Evolutionary conservation across 1,140 invertebrate species (phyloP).

Genomic region (Eumaeus atala): DNA sequence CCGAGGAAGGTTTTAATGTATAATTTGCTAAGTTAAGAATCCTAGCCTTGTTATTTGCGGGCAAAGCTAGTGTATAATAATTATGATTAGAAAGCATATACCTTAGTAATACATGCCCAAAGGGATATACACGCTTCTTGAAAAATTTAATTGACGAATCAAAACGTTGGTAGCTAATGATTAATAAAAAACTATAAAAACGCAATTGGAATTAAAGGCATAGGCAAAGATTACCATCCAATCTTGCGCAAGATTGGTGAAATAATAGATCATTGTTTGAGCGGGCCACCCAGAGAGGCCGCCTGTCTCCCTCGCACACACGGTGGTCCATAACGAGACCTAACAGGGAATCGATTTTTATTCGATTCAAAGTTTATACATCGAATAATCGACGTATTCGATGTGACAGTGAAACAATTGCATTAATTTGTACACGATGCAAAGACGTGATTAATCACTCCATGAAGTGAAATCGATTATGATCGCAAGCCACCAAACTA

Average conservation of each 20-base stretch:
- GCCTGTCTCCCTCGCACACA: constrained; percentile 27
- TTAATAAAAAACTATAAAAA: background rate
- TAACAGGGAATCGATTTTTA: constrained; percentile 34
- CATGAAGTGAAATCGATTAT: constrained; percentile 28
- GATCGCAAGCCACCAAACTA: constrained; percentile 22
- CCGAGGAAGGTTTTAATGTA: too few species aligned
- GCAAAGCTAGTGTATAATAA: too few species aligned
- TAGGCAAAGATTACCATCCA: constrained; percentile 33
- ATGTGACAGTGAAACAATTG: constrained; percentile 47
- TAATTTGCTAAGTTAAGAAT: too few species aligned
- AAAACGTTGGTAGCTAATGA: too few species aligned
- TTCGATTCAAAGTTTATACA: constrained; percentile 17
- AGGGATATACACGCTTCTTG: too few species aligned
- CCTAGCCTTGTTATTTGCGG: too few species aligned
- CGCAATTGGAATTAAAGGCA: constrained; percentile 22
- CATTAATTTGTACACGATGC: constrained; percentile 35
- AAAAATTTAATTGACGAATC: too few species aligned
- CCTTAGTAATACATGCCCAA: too few species aligned
- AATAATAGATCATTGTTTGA: constrained; percentile 48
- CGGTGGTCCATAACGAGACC: constrained; percentile 31
- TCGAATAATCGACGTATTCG: constrained; percentile 18
- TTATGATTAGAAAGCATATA: too few species aligned
- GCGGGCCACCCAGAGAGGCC: constrained; percentile 39
- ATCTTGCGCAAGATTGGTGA: constrained; percentile 35
- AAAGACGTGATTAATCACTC: constrained; percentile 33